A percentile compares a stretch with the other conserved stretches of the same genome.
These are phyloP conservation scores for Aromia moschata DNA, from an alignment of 2,888 invertebrate genomes.

Conservation along the genomic window DNA sequence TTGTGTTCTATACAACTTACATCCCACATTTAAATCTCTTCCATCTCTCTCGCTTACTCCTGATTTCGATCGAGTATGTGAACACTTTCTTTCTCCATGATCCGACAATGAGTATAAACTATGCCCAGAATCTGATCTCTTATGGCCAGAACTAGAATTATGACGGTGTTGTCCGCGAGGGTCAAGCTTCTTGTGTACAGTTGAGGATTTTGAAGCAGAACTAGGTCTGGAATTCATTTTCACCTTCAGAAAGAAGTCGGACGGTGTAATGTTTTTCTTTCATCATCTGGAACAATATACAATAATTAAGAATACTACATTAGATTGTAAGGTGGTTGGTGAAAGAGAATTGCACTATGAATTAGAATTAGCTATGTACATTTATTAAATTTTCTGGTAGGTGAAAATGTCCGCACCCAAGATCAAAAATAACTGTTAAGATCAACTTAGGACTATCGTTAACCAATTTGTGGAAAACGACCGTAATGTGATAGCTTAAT, in stretches of 20 bases:
- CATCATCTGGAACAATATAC: constrained; percentile 29
- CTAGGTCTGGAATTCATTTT: constrained; percentile 54
- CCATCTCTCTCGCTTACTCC: constrained; percentile 54
- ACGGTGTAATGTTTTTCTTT: not conserved
- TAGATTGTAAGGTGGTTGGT: too few relatives aligned
- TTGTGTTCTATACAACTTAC: constrained; percentile 48
- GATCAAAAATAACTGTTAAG: too few relatives aligned
- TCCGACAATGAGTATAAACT: constrained; percentile 57
- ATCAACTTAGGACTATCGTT: too few relatives aligned
- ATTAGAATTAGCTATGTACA: too few relatives aligned
- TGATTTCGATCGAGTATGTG: constrained; percentile 59
- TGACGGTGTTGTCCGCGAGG: constrained; percentile 55
- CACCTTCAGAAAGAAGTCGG: constrained; percentile 3
- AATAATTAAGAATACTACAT: not conserved
- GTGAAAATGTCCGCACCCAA: too few relatives aligned
- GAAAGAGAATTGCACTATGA: too few relatives aligned
- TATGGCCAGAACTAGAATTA: constrained; percentile 49
- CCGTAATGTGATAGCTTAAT: too few relatives aligned
- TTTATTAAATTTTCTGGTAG: too few relatives aligned
- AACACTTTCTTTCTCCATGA: constrained; percentile 51
- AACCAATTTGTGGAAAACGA: too few relatives aligned
- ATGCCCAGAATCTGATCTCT: constrained; percentile 59
- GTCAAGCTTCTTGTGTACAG: constrained; percentile 56
- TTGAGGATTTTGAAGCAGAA: constrained; percentile 49
- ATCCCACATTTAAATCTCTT: constrained; percentile 52